Percentiles rank a stretch among this genome's conserved stretches.
Conservation (phyloP, 2,113 vertebrate species). For the Phycodurus eques region DNA sequence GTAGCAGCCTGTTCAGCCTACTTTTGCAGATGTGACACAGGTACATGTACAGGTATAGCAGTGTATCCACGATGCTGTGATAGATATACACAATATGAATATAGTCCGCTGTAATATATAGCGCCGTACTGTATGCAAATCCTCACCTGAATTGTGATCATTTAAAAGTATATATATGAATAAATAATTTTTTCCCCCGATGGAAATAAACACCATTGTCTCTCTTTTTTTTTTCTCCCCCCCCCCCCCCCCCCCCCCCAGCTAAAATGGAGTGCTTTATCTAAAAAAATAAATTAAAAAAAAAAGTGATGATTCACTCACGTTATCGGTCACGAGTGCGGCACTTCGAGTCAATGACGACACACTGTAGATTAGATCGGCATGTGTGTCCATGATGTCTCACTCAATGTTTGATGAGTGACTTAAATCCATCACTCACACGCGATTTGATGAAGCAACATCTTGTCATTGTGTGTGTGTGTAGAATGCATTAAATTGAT, state of each 20-base stretch:
- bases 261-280: neutral
- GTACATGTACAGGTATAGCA: slow-evolving; percentile 62
- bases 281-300: too few species aligned
- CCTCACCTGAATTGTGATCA: slow-evolving; percentile 53
- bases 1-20: slow-evolving; percentile 55
- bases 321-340: neutral
- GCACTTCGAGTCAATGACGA: neutral
- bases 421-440: neutral
- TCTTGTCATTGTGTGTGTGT: neutral
- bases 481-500: neutral
- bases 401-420: neutral
- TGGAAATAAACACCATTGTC: slow-evolving; percentile 5
- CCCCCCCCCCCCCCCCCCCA: neutral
- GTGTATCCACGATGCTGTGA: slow-evolving; percentile 38
- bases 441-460: neutral
- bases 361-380: neutral
- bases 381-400: neutral
- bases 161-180: slow-evolving; percentile 56
- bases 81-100: slow-evolving; percentile 56
- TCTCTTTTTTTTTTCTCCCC: neutral
- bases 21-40: slow-evolving; percentile 62
- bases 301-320: slow-evolving; percentile 13
- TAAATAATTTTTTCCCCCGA: slow-evolving; percentile 56
- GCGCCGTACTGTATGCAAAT: neutral
- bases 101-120: slow-evolving; percentile 37